Conservation (phyloP, 1,140 invertebrate species). For the Bombyx mandarina region DNA sequence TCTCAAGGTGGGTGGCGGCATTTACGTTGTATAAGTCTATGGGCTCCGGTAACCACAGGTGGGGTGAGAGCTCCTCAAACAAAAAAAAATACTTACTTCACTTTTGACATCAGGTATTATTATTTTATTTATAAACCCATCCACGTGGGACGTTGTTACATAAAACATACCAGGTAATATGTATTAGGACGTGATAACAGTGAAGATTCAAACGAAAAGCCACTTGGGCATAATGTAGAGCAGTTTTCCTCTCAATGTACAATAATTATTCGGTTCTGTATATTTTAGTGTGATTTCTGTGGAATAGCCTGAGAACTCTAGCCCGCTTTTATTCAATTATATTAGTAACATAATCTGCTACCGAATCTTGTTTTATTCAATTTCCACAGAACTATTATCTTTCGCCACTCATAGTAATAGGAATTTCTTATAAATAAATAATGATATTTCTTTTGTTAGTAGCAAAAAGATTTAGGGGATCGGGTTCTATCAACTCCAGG, state of each 20-base stretch:
- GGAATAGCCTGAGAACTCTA: conserved; percentile 37
- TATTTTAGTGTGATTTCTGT: conserved; percentile 61
- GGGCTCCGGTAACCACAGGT: too few species aligned
- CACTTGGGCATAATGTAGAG: conserved; percentile 52
- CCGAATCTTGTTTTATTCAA: conserved; percentile 53
- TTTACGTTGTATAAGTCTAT: too few species aligned
- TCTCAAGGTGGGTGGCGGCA: too few species aligned
- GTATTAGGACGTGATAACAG: too few species aligned
- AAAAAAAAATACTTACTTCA: too few species aligned
- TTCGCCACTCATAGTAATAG: conserved; percentile 46
- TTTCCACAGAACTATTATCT: conserved; percentile 51
- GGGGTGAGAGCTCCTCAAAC: too few species aligned
- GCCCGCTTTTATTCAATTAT: conserved; percentile 42
- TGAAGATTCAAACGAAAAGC: neutral
- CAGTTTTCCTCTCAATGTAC: conserved; percentile 21
- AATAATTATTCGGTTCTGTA: conserved; percentile 57
- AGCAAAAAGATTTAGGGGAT: conserved; percentile 23
- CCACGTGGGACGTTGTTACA: too few species aligned
- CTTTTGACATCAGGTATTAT: too few species aligned
- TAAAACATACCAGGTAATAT: too few species aligned
- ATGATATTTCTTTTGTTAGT: conserved; percentile 34
- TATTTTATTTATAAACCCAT: too few species aligned
- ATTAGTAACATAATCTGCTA: conserved; percentile 51
- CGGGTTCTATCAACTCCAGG: conserved; percentile 7
- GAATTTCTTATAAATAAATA: conserved; percentile 33